Evolutionary conservation across 2,797 vertebrate genomes (phyloP), one percentile per base, ranked within the genome.

Genomic region (Sebastes taczanowskii): DNA sequence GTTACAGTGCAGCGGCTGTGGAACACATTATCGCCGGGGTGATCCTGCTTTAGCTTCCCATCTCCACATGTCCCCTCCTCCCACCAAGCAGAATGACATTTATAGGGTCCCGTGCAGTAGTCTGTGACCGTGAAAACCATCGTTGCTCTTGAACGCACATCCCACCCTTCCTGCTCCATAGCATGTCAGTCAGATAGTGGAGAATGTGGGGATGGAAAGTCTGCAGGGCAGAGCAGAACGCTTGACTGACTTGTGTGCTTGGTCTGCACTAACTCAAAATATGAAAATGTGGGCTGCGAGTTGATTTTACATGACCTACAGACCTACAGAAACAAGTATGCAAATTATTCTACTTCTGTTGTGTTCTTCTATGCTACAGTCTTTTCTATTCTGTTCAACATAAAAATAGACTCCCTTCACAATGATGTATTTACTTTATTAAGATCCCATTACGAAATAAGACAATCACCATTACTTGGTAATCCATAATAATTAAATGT

Each of bases 111-210:
- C 11, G 52, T 81, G 80, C 86, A 92, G 83, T 81, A 85, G 88
- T 80, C 86, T 91, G 83, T 92, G 90, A 92, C 92, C 64, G 81
- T 90, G 82, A 89, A 93, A 92, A 90, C 89, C 83, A 83, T 63
- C 11, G 84, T 75, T 74, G 83, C 86, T 91, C 83, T 90, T 77
- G 85, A 90, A 77, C 14, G 63, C 80, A 80, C 83, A 81, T 74
- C 81, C 62, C 73, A 77, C 77, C 80, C 86, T 89, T 87, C 77
- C 71, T 75, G 74, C 80, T 85, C 67, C 59, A 61, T 73, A 42
- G 74, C 61, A 59, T 80, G 86, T 91, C 86, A 84, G 68, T 91
- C 86, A 89, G 72, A 85, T 77, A 76, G 81, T 49, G 55, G 35
- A 67, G 70, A 82, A 49, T 80, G 69, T 74, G 56, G 63, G 30